Evolutionary conservation across 2,113 vertebrate species (phyloP), one percentile per base, ranked within the genome.

Genomic region (Centropus bengalensis): DNA sequence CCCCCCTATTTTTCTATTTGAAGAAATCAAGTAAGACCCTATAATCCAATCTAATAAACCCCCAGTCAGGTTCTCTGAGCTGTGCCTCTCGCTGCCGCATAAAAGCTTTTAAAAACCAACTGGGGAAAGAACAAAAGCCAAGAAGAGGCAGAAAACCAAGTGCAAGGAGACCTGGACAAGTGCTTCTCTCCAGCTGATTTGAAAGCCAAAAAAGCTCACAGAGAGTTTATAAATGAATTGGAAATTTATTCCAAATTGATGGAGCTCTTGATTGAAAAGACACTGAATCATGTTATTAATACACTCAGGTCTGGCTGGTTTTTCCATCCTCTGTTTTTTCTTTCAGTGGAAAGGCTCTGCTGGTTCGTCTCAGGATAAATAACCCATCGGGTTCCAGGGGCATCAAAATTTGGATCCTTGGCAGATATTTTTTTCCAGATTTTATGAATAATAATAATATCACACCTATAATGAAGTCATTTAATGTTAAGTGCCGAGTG

Each of bases 211-310:
- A 73, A 79, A 73, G 56, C 94, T 92, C 32, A 3, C 69, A 77
- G 81, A 71, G 70, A 66, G 64, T 81, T 82, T 93, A 54, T 54
- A 95, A 95, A 93, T 87, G 51, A 89, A 78, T 74, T 92, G 89
- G 91, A 86, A 95, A 95, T 97, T 68, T 91, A 94, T 97, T 96
- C 89, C 73, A 80, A 85, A 88, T 81, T 89, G 84, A 85, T 92
- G 89, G 66, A 82, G 70, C 84, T 74, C 88, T 79, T 92, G 95
- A 92, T 91, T 78, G 92, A 92, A 92, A 91, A 93, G 93, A 87
- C 84, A 74, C 70, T 54, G 67, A 87, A 71, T 85, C 82, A 32
- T 70, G 74, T 87, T 92, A 86, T 94, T 92, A 94, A 95, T 89
- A 60, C 73, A 30, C 87, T 87, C 45, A 11, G 52, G 55, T 60